Base-by-base conservation (phyloP, 2,113 vertebrate species). In the Erythrocercus mccallii region DNA sequence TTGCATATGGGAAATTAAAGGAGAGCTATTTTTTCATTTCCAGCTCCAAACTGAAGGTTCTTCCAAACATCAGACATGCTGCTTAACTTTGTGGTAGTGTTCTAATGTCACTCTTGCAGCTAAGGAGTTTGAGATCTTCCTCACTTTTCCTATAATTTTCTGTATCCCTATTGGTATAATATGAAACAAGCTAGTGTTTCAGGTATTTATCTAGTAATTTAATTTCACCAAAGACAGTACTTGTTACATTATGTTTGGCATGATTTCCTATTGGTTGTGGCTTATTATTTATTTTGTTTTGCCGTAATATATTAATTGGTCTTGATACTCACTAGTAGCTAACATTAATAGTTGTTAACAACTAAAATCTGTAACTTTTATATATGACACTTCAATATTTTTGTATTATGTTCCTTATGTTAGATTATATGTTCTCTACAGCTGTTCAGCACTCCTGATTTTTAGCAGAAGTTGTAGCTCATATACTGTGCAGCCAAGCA, bases 1-100 rank as follows among this genome's bases (percentile, higher is more conserved):
- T 95, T 85, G 58, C 24, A 15, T 88, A 58, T 20, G 42, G 54
- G 54, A 88, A 92, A 77, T 90, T 61, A 82, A 95, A 92, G 89
- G 61, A 74, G 37, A 80, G n/a, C 35, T 62, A 6, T 62, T 82
- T 77, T 50, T 54, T 68, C 31, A 86, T 85, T 85, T 95, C 44
- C 30, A 58, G 19, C 30, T 88, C 61, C 35, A 66, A 53, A 86
- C 51, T 35, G 27, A 66, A 92, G 23, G 42, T 42, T 30, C 38
- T 85, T 85, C 42, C 50, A 82, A 66, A 54, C 15, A 7, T 65
- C 27, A 73, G 50, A n/a, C 4, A 5, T 15, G 19, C 45, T 51
- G 20, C 20, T 60, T 69, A 42, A 60, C 50, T 76, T 82, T 40
- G 27, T 57, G 66, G 17, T 64, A 23, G 24, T 21, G 9, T 85